Evolutionary conservation across 2,797 vertebrate genomes (phyloP).

Genomic region (Leuciscus waleckii): DNA sequence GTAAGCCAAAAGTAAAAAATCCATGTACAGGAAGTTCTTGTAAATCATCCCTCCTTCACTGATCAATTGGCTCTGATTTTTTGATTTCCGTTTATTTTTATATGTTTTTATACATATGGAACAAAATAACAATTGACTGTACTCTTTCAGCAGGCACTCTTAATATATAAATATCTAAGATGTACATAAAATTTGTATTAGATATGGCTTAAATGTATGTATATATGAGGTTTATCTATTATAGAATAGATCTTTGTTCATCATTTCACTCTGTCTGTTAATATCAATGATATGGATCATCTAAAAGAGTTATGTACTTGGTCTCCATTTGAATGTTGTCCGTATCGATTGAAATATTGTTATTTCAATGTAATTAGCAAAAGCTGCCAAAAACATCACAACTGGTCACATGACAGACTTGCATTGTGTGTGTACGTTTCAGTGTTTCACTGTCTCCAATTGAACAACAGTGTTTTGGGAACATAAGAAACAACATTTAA

Average conservation of each 20-base stretch:
- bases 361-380: constrained; percentile 39
- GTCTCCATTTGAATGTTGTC: constrained; percentile 43
- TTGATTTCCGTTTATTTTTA: constrained; percentile 49
- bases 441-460: constrained; percentile 8
- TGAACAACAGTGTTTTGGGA: constrained; percentile 11
- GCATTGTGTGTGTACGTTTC: constrained; percentile 5
- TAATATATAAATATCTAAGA: constrained; percentile 52
- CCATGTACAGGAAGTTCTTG: constrained; percentile 35
- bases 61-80: constrained; percentile 28
- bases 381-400: constrained; percentile 33
- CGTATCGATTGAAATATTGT: constrained; percentile 26
- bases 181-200: constrained; percentile 55
- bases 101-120: constrained; percentile 51
- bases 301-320: constrained; percentile 30
- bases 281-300: constrained; percentile 18
- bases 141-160: constrained; percentile 20
- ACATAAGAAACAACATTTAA: constrained; percentile 11
- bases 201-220: constrained; percentile 51
- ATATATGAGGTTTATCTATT: constrained; percentile 50
- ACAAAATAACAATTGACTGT: constrained; percentile 31
- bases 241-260: constrained; percentile 42
- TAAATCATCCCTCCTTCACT: constrained; percentile 32
- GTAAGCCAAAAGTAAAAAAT: constrained; percentile 20
- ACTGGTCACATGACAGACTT: constrained; percentile 29
- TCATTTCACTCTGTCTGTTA: constrained; percentile 40